Evolutionary conservation across 2,797 vertebrate species (phyloP).

Genomic region (Hypotaenidia philippensis): DNA sequence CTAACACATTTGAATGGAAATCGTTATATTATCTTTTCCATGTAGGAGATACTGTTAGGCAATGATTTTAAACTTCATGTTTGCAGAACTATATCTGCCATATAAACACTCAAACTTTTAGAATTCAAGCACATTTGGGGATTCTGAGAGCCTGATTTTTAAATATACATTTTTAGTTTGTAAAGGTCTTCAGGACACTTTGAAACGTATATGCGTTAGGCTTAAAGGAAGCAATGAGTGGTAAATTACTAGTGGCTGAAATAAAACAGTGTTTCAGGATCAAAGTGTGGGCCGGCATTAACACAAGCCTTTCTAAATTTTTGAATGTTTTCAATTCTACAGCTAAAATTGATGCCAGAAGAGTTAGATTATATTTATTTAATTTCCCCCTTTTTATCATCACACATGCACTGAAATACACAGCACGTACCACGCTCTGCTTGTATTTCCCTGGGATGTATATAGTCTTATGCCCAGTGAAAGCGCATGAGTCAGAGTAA

Average conservation of each 20-base stretch:
- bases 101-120: neutral
- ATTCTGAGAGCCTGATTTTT: neutral
- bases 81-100: neutral
- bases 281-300: constrained; percentile 60
- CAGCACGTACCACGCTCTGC: neutral
- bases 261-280: constrained; percentile 72
- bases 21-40: constrained; percentile 61
- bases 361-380: constrained; percentile 66
- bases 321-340: constrained; percentile 64
- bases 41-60: neutral
- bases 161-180: constrained; percentile 4
- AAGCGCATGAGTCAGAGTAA: neutral
- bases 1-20: constrained; percentile 68
- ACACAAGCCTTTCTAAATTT: constrained; percentile 55
- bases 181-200: constrained; percentile 37
- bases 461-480: neutral
- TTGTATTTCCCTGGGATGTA: neutral
- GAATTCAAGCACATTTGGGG: neutral
- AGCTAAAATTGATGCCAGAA: constrained; percentile 70
- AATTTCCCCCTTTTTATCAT: constrained; percentile 46
- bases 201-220: constrained; percentile 54
- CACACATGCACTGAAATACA: neutral
- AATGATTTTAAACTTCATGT: constrained; percentile 17
- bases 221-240: constrained; percentile 61
- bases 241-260: constrained; percentile 68